Evolutionary conservation across 2,797 vertebrate species (phyloP), one percentile per base, ranked within the genome.

Genomic region (Pyrocephalus nanus): DNA sequence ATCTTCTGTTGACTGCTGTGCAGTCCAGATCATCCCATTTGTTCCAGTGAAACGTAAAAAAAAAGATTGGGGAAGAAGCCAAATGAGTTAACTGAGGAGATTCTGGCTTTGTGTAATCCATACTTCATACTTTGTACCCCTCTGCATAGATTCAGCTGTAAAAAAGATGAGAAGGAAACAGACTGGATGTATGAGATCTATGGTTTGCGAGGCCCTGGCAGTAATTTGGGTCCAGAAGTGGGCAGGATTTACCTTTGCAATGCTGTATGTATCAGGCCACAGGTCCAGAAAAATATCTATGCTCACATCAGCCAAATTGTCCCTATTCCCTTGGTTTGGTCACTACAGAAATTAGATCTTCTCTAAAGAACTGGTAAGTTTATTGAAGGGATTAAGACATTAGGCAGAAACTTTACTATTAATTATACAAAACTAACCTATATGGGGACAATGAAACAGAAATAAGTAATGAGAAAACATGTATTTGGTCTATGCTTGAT

Each of bases 11-110:
- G 50, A 54, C 51, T 79, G 38, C 65, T 78, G 30, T 43, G 40
- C 54, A 72, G 27, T 51, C 38, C 79, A 78, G 54, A 84, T 83
- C 36, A 93, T 75, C 47, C 40, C 26, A 87, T 95, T 93, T 88
- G 72, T 92, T 96, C 51, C 76, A 90, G 61, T 86, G 34, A 83
- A 93, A 74, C 2, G 8, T 86, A 83, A 95, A 17, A 93, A 67
- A 83, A 94, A 76, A 85, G 6, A 29, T 14, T 43, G 40, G 40
- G 27, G 53, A 88, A 88, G 64, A 54, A 78, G 65, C 53, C 78
- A 95, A 92, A 90, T 60, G 21, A 87, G 18, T 66, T 73, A 88
- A 70, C 30, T 36, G 67, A 61, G 45, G 32, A 71, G 36, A 80
- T 83, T 77, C 40, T 71, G 72, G 25, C 21, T 88, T 74, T 86